These are phyloP conservation scores for Dufourea novaeangliae DNA, from an alignment of 1,140 invertebrate genomes.

Conservation along the genomic window DNA sequence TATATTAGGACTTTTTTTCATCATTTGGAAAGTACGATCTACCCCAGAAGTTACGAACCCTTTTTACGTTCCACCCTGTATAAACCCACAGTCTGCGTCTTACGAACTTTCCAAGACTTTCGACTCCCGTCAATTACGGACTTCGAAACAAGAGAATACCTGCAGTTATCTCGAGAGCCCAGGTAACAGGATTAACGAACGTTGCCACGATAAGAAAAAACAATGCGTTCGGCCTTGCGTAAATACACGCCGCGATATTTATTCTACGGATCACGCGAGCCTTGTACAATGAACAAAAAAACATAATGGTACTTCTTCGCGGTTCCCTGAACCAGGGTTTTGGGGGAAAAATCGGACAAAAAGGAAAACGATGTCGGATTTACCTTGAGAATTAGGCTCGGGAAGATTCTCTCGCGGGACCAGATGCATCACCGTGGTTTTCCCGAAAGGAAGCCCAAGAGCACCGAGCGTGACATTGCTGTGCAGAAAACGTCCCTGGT, in stretches of 20 bases:
- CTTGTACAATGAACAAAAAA: slow-evolving; percentile 9
- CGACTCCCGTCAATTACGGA: too few species aligned
- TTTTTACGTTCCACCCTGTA: too few species aligned
- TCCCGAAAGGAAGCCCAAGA: slow-evolving; percentile 96
- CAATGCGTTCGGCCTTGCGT: slow-evolving; percentile 6
- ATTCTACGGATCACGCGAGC: background rate
- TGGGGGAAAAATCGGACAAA: too few species aligned
- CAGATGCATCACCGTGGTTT: slow-evolving; percentile 99
- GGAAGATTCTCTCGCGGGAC: slow-evolving; percentile 99
- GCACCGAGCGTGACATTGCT: slow-evolving; percentile 99
- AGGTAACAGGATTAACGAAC: slow-evolving; percentile 19
- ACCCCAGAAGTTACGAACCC: too few species aligned
- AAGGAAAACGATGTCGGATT: too few species aligned
- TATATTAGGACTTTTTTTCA: too few species aligned
- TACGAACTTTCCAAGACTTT: too few species aligned
- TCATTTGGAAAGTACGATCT: too few species aligned
- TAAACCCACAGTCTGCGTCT: too few species aligned
- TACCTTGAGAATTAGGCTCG: slow-evolving; percentile 99
- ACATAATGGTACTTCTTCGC: background rate
- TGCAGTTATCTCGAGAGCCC: slow-evolving; percentile 12
- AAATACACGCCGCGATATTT: slow-evolving; percentile 23
- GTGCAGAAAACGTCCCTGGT: slow-evolving; percentile 99
- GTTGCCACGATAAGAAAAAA: slow-evolving; percentile 13
- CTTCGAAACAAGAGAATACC: too few species aligned
- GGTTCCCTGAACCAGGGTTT: too few species aligned